A percentile compares a stretch with the other conserved stretches of the same genome.
These are phyloP conservation scores for Acanthochromis polyacanthus DNA, from an alignment of 2,113 vertebrate species.

Conservation along the genomic window DNA sequence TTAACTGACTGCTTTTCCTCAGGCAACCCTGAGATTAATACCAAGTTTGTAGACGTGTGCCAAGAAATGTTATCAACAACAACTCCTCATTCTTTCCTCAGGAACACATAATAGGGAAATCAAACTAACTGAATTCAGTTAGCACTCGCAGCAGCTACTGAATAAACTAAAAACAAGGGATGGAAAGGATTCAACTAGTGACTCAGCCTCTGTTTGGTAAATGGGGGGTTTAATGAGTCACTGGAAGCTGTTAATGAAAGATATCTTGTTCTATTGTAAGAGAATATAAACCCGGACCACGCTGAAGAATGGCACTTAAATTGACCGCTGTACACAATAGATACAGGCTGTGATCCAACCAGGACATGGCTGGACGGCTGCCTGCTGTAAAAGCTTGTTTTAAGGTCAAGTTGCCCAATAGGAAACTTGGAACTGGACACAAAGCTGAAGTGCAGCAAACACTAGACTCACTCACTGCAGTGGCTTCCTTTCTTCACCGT, in stretches of 20 bases:
- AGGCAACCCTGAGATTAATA: not conserved
- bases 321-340: not conserved
- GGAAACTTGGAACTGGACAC: not conserved
- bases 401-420: constrained; percentile 36
- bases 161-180: constrained; percentile 61
- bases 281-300: not conserved
- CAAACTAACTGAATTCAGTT: constrained; percentile 15
- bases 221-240: constrained; percentile 61
- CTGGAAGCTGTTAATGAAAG: constrained; percentile 31
- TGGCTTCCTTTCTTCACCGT: not conserved
- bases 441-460: constrained; percentile 1
- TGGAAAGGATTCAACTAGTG: constrained; percentile 64
- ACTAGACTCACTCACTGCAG: not conserved
- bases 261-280: constrained; percentile 13
- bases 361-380: not conserved
- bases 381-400: not conserved
- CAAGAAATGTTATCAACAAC: constrained; percentile 4
- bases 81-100: not conserved
- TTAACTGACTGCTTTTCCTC: no score
- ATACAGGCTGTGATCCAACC: not conserved
- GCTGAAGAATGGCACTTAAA: not conserved
- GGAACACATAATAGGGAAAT: constrained; percentile 1
- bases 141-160: constrained; percentile 31
- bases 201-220: constrained; percentile 50
- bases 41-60: no score